Percentiles rank a stretch among this genome's conserved stretches.
Evolutionary conservation across 2,797 vertebrate genomes (phyloP).

Genomic region (Denticeps clupeoides): DNA sequence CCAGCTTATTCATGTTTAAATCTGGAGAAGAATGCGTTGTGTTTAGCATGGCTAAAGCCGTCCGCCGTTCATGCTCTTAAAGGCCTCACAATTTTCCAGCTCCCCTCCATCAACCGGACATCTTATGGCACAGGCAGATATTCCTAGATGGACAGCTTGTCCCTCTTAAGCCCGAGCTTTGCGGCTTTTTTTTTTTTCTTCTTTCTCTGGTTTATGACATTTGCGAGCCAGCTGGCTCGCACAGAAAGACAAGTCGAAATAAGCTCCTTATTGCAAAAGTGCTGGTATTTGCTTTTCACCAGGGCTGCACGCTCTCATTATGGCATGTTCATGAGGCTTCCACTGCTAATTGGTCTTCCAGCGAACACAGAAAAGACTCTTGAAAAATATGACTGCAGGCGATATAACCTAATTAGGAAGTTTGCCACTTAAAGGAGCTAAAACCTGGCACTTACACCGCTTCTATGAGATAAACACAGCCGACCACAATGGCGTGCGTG

Average conservation of each 20-base stretch:
- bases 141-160: constrained; percentile 42
- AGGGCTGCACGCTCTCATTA: constrained; percentile 45
- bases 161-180: constrained; percentile 28
- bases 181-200: constrained; percentile 26
- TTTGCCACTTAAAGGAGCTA: constrained; percentile 42
- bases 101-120: constrained; percentile 33
- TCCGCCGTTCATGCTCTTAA: constrained; percentile 25
- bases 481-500: constrained; percentile 14
- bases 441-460: constrained; percentile 31
- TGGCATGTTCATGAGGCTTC: constrained; percentile 42
- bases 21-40: constrained; percentile 27
- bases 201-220: constrained; percentile 30
- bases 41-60: constrained; percentile 21
- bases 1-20: constrained; percentile 37
- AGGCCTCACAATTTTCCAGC: constrained; percentile 26
- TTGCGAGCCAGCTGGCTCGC: constrained; percentile 44
- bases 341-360: constrained; percentile 46
- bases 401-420: constrained; percentile 51
- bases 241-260: constrained; percentile 39
- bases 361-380: constrained; percentile 44
- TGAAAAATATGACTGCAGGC: constrained; percentile 48
- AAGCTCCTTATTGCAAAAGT: constrained; percentile 47
- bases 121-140: constrained; percentile 39
- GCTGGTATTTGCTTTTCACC: constrained; percentile 44
- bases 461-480: constrained; percentile 31